phyloP scores from a whole-genome alignment of 2,888 invertebrate genomes.

The Prosopocoilus inquinatus region DNA sequence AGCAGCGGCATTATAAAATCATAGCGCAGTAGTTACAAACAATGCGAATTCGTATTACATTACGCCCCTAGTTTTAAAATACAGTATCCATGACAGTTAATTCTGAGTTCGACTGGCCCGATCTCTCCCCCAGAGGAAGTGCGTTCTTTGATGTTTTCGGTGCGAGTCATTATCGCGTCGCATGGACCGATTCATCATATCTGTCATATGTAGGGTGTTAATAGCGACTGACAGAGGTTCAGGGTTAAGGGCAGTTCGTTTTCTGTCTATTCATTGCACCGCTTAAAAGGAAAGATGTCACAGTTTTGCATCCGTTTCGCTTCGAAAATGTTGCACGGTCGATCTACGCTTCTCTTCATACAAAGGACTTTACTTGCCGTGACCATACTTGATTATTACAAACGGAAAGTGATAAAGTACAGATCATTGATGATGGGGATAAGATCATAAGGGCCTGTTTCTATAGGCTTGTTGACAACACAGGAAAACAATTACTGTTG shows the following conservation, averaged over 20 bases:
- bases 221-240: slow-evolving; percentile 36
- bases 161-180: slow-evolving; percentile 46
- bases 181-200: slow-evolving; percentile 46
- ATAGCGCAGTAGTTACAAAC: slow-evolving; percentile 42
- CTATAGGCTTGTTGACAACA: too few species aligned
- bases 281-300: slow-evolving; percentile 23
- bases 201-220: slow-evolving; percentile 45
- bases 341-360: slow-evolving; percentile 2
- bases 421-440: too few species aligned
- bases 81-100: slow-evolving; percentile 50
- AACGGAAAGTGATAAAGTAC: too few species aligned
- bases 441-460: too few species aligned
- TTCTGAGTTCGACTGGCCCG: slow-evolving; percentile 30
- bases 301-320: slow-evolving; percentile 18
- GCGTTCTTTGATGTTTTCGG: slow-evolving; percentile 45
- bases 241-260: slow-evolving; percentile 29
- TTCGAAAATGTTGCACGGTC: slow-evolving; percentile 15
- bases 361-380: too few species aligned
- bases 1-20: slow-evolving; percentile 38
- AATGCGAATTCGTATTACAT: slow-evolving; percentile 38
- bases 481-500: too few species aligned
- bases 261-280: slow-evolving; percentile 27
- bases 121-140: slow-evolving; percentile 37
- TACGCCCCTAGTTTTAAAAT: slow-evolving; percentile 44
- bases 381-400: too few species aligned